Evolutionary conservation across 2,797 vertebrate genomes (phyloP), one percentile per base, ranked within the genome.

Genomic region (Periophthalmus magnuspinnatus): DNA sequence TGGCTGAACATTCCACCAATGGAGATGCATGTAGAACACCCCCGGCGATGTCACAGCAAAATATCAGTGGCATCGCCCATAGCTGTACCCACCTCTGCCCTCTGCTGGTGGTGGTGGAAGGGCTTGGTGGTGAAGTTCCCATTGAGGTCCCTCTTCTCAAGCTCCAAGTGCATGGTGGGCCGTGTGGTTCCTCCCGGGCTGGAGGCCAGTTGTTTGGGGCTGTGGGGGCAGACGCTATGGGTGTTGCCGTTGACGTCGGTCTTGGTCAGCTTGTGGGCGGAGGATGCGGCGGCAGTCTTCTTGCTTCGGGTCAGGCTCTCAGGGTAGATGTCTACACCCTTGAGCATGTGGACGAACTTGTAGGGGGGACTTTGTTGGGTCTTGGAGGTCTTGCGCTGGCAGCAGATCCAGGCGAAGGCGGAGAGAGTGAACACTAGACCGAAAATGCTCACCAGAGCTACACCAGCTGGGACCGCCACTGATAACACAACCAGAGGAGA

Each of bases 341-440:
- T 99, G 60, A 99, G 94, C 91, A 99, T 98, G 86, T 99, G 98
- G 59, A 99, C 97, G 84, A 99, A 98, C 88, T 99, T 99, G 84
- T 98, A 98, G 0, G 97, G 95, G 66, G 97, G 96, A 3, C 96
- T 97, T 85, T 97, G 98, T 89, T 94, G 95, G 69, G 95, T 93
- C 85, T 98, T 99, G 56, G 94, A 92, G 78, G 95, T 95, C 90
- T 98, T 98, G 76, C 97, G 96, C 75, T 99, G 98, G 82, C 97
- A 99, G 89, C 98, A 99, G 90, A 99, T 99, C 98, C 97, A 99
- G 19, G 96, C 93, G 78, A 99, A 99, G 57, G 97, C 94, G 34
- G 97, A 98, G 60, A 95, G 93, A 62, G 95, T 96, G 93, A 99
- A 98, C 89, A 98, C 95, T 60, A 99, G 94, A 82, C 97, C 96